phyloP scores from a whole-genome alignment of 2,888 invertebrate species.

The Erannis defoliaria region DNA sequence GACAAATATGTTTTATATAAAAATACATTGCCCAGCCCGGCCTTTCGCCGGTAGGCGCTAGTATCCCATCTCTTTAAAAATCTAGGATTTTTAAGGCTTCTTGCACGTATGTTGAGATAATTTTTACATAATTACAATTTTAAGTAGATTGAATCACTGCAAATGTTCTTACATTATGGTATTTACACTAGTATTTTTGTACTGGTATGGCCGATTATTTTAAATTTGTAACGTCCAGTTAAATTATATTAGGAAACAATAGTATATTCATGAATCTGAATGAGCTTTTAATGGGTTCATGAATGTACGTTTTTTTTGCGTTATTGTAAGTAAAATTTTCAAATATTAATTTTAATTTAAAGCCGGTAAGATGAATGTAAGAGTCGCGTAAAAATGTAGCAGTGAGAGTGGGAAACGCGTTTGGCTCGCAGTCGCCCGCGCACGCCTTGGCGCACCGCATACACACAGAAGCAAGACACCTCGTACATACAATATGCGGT shows the following conservation, averaged over 20 bases:
- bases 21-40: conserved; percentile 81
- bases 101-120: conserved; percentile 80
- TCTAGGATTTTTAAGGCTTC: conserved; percentile 85
- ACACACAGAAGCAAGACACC: conserved; percentile 56
- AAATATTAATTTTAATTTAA: conserved; percentile 72
- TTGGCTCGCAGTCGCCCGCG: background rate
- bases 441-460: conserved; percentile 18
- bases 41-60: conserved; percentile 78
- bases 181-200: conserved; percentile 80
- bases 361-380: conserved; percentile 50
- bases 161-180: conserved; percentile 69
- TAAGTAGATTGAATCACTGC: conserved; percentile 80
- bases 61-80: conserved; percentile 84
- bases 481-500: conserved; percentile 44
- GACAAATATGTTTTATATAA: conserved; percentile 86
- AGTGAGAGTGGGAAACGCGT: background rate
- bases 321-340: conserved; percentile 61
- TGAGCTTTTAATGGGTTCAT: conserved; percentile 36
- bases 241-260: conserved; percentile 68
- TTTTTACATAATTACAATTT: conserved; percentile 79
- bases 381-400: background rate
- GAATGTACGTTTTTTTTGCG: conserved; percentile 49
- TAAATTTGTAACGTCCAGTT: conserved; percentile 70
- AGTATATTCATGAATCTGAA: conserved; percentile 57
- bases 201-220: conserved; percentile 81